These are phyloP conservation scores for Tinamus major DNA, from an alignment of 2,797 vertebrate species.

Conservation along the genomic window DNA sequence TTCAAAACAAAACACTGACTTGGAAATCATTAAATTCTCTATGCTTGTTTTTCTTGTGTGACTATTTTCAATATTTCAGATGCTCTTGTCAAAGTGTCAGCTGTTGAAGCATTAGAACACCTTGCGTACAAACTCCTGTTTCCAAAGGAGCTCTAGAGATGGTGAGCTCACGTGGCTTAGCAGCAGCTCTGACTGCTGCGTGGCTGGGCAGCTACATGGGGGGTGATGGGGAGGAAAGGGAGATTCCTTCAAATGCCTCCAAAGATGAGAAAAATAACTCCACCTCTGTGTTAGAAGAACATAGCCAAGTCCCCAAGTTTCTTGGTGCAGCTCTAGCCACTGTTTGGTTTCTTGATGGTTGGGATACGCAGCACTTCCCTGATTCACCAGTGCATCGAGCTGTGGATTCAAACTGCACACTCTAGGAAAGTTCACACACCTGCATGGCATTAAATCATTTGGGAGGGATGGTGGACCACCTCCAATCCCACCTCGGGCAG, in stretches of 20 bases:
- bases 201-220: neutral
- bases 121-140: neutral
- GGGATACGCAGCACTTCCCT: rapidly evolving
- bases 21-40: neutral
- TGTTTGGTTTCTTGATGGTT: neutral
- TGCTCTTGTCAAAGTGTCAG: neutral
- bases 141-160: neutral
- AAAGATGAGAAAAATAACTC: neutral
- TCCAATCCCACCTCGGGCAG: neutral
- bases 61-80: neutral
- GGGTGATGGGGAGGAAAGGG: neutral
- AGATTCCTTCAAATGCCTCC: neutral
- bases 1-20: neutral
- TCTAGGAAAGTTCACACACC: neutral
- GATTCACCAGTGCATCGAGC: no score
- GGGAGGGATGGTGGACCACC: neutral
- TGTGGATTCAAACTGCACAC: neutral
- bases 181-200: neutral
- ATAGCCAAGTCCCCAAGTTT: neutral
- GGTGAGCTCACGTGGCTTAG: neutral
- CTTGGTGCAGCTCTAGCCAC: rapidly evolving
- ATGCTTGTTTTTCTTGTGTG: neutral
- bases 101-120: neutral
- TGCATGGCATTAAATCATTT: neutral
- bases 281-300: rapidly evolving